Evolutionary conservation across 1,140 invertebrate genomes (phyloP).

Genomic region (Rhizoglyphus robini): DNA sequence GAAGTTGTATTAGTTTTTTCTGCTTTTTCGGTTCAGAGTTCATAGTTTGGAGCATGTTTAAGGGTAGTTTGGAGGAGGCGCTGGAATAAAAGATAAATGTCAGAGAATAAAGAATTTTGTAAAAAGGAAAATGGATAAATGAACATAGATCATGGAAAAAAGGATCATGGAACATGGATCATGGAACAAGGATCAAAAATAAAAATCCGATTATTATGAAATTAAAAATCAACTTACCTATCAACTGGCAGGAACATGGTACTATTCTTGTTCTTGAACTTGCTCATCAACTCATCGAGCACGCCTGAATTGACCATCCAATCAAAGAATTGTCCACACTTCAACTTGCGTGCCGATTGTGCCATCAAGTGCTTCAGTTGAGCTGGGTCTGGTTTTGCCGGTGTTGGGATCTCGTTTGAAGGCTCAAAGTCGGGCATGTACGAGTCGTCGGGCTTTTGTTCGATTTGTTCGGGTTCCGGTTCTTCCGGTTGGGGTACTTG

Average conservation of each 20-base stretch:
- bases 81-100: neutral
- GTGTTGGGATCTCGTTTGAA: neutral
- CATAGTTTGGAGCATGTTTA: neutral
- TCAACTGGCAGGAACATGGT: neutral
- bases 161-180: too few species aligned
- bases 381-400: neutral
- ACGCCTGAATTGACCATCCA: constrained; percentile 2
- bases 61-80: neutral
- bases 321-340: neutral
- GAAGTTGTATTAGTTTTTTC: neutral
- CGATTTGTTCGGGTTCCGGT: neutral
- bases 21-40: neutral
- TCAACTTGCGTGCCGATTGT: neutral
- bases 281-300: neutral
- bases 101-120: neutral
- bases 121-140: neutral
- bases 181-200: too few species aligned
- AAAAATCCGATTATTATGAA: too few species aligned
- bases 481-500: neutral
- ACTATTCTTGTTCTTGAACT: neutral
- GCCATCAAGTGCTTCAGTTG: neutral
- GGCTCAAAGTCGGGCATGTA: constrained; percentile 7
- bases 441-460: constrained; percentile 10
- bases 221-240: too few species aligned
- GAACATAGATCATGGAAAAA: too few species aligned